Percentiles rank a stretch among this genome's conserved stretches.
Conservation (phyloP, 2,888 invertebrate genomes). For the Crossocerus cetratus region DNA sequence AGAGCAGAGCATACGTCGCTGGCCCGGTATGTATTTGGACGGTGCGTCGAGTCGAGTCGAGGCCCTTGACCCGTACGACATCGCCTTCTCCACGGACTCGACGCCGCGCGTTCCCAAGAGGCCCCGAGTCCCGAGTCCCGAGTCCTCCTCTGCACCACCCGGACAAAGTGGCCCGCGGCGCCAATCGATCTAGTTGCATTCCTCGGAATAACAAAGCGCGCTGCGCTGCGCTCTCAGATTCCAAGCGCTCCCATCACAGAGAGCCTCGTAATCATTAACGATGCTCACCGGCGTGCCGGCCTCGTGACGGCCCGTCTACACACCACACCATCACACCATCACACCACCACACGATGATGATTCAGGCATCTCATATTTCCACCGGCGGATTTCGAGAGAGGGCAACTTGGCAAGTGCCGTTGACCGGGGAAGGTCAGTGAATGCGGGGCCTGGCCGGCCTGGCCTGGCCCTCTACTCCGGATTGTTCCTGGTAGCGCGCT, state of each 20-base stretch:
- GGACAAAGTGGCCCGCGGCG: no score
- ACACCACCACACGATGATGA: no score
- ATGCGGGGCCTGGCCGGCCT: constrained; percentile 18
- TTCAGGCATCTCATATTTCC: constrained; percentile 3
- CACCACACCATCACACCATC: no score
- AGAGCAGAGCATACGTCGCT: neutral
- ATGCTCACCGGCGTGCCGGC: no score
- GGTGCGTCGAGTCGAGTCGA: constrained; percentile 12
- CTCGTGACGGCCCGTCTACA: no score
- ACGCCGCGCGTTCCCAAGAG: neutral
- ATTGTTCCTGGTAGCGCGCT: constrained; percentile 30
- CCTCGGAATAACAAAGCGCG: no score
- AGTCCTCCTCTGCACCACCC: neutral
- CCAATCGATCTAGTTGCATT: no score
- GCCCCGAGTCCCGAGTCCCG: neutral
- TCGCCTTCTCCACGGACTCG: neutral
- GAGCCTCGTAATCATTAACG: no score
- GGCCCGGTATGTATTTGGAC: no score
- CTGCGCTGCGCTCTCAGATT: no score
- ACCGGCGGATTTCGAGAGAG: constrained; percentile 32
- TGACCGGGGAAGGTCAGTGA: constrained; percentile 71
- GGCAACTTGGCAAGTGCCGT: constrained; percentile 44
- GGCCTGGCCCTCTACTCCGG: constrained; percentile 34
- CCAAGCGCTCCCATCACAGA: no score
- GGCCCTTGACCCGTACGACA: constrained; percentile 29